Conservation (phyloP, 2,888 invertebrate species). For the Phortica okadai region DNA sequence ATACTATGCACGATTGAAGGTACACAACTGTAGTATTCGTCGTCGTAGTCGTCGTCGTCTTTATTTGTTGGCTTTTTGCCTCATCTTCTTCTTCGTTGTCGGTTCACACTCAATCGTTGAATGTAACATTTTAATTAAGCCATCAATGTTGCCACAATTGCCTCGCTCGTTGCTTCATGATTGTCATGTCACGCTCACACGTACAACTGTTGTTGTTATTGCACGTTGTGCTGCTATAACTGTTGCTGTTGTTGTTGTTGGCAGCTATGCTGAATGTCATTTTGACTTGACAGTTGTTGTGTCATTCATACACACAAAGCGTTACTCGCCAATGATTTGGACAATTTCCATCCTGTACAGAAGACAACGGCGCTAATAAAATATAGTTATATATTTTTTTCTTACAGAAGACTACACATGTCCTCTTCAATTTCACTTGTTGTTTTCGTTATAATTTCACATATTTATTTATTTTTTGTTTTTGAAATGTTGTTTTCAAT, state of each 20-base stretch:
- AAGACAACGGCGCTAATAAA: no score
- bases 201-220: slow-evolving; percentile 24
- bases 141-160: slow-evolving; percentile 55
- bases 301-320: slow-evolving; percentile 40
- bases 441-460: neutral
- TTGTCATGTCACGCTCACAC: slow-evolving; percentile 20
- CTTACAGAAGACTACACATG: neutral
- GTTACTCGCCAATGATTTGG: slow-evolving; percentile 23
- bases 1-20: neutral
- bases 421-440: neutral
- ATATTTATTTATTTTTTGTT: neutral
- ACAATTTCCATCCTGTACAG: neutral
- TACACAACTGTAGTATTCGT: neutral
- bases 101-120: slow-evolving; percentile 24
- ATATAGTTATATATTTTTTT: neutral
- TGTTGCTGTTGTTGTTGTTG: slow-evolving; percentile 32
- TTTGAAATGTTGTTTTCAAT: neutral
- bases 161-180: slow-evolving; percentile 23
- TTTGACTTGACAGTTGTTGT: slow-evolving; percentile 45
- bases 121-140: slow-evolving; percentile 70
- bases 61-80: neutral
- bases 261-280: slow-evolving; percentile 48
- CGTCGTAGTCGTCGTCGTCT: neutral
- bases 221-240: slow-evolving; percentile 2
- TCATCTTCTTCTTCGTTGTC: neutral